Evolutionary conservation across 1,140 invertebrate species (phyloP), one percentile per base, ranked within the genome.

Genomic region (Goniozus legneri): DNA sequence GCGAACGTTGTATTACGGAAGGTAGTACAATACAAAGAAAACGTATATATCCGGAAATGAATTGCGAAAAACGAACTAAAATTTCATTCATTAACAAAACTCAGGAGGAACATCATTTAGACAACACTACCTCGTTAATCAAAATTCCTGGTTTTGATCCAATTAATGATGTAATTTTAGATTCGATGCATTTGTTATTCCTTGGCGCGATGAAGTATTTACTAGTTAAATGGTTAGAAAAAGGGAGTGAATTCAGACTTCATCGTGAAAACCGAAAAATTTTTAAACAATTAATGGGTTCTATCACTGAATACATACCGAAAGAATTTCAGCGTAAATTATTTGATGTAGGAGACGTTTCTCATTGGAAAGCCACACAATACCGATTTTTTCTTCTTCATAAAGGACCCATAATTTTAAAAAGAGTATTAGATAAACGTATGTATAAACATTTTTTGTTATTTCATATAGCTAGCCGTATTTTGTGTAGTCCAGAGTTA

Each of bases 331-430:
- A 40, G 10, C 36, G 47, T 32, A 51, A 49, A 37, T 40, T 35
- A 13, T 19, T 41, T 35, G 40, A 31, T 20, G 12, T 57, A 4
- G 18, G 44, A 31, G 49, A 55, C 3, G 4, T 53, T 1, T 35
- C 36, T 19, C 19, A 46, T 30, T 62, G 50, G 44, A 56, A 59
- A 42, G 48, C 56, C 3, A 44, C 50, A 1, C 49, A 62, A 35
- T 53, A 33, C 49, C 30, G 52, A 8, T 36, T 50, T 20, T 51
- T 59, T 40, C 13, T 59, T 19, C 34, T 57, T 21, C 56, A 62
- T 36, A 47, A 30, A n/a, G 47, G 43, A 16, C 42, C 50, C 20
- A 24, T 59, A 6, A 33, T 56, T 14, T 38, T 62, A 1, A 44
- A 43, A 22, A 13, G 31, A 8, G 36, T 54, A 24, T 37, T 55